Evolutionary conservation across 2,888 invertebrate genomes (phyloP).

Genomic region (Chironomus tentans): DNA sequence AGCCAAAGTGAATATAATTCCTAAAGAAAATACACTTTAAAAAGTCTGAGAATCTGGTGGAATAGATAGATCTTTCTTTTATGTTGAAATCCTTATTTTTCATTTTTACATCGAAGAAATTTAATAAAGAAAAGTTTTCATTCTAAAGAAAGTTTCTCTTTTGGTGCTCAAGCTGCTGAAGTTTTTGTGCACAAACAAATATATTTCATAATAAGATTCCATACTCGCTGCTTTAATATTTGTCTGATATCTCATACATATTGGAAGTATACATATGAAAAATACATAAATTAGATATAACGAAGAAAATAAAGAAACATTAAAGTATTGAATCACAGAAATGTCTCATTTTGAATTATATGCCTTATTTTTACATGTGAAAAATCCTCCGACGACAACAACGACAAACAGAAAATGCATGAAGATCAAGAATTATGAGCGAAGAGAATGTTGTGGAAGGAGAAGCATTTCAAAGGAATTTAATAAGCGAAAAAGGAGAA

Average conservation of each 20-base stretch:
- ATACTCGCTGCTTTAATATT: neutral
- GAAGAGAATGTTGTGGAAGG: neutral
- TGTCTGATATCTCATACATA: neutral
- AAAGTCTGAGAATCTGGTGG: neutral
- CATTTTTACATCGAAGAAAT: neutral
- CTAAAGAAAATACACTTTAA: too few relatives aligned
- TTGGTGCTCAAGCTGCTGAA: neutral
- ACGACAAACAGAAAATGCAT: too few relatives aligned
- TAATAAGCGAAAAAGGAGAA: neutral
- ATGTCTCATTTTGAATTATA: neutral
- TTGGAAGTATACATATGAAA: neutral
- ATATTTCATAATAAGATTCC: neutral
- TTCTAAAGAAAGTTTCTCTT: neutral
- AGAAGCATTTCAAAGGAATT: neutral
- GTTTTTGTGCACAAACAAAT: neutral
- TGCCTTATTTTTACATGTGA: neutral
- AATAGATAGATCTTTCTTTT: neutral
- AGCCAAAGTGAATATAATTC: too few relatives aligned
- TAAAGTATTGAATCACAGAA: neutral
- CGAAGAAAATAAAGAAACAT: neutral
- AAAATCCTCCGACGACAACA: neutral
- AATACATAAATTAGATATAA: neutral
- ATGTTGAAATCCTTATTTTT: neutral
- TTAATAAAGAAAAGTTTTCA: neutral
- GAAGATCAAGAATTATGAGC: neutral